These are phyloP conservation scores for Synergus japonicus DNA, from an alignment of 2,888 invertebrate genomes.

Conservation along the genomic window DNA sequence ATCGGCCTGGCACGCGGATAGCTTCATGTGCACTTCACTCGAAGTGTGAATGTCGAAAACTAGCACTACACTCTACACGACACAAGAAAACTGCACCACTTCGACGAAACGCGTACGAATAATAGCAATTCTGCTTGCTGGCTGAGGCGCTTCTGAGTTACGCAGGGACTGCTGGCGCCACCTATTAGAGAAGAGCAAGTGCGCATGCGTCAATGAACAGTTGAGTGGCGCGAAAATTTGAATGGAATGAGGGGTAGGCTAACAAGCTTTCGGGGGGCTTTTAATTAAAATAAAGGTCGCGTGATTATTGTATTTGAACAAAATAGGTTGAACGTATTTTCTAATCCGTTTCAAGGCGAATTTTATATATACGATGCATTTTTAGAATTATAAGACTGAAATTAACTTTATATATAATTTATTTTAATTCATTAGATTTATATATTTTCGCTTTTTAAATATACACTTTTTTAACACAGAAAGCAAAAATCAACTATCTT, in stretches of 20 bases:
- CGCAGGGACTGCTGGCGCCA: conserved; percentile 59
- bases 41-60: conserved; percentile 59
- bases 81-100: conserved; percentile 69
- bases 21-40: conserved; percentile 69
- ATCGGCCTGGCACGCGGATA: conserved; percentile 63
- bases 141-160: conserved; percentile 54
- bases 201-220: conserved; percentile 36
- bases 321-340: too few relatives aligned
- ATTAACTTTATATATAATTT: too few relatives aligned
- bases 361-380: too few relatives aligned
- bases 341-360: too few relatives aligned
- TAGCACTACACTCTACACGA: conserved; percentile 71
- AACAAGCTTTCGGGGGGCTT: not conserved
- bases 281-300: not conserved
- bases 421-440: too few relatives aligned
- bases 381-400: too few relatives aligned
- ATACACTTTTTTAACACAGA: too few relatives aligned
- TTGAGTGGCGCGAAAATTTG: not conserved
- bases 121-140: conserved; percentile 50
- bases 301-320: not conserved
- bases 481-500: too few relatives aligned
- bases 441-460: too few relatives aligned
- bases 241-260: not conserved
- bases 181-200: not conserved
- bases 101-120: conserved; percentile 67